phyloP scores from a whole-genome alignment of 2,113 vertebrate genomes.

The Mandrillus leucophaeus region DNA sequence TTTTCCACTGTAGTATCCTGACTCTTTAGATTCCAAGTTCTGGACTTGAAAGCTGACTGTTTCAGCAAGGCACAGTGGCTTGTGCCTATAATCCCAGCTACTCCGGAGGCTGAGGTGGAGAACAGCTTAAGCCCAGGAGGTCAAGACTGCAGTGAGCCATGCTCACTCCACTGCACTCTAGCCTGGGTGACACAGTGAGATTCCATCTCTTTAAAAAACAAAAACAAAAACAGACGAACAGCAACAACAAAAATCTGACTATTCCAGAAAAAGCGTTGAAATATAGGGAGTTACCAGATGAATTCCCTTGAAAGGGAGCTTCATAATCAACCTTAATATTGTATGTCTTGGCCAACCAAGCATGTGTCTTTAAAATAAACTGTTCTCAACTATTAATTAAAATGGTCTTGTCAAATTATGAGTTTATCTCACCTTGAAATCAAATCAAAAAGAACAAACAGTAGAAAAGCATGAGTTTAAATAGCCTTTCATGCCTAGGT shows the following conservation, averaged over 20 bases:
- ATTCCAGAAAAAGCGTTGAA: not conserved
- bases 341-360: not conserved
- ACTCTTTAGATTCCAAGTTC: not conserved
- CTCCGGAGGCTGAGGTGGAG: no score
- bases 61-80: not conserved
- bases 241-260: not conserved
- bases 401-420: not conserved
- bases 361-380: not conserved
- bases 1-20: not conserved
- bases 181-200: no score
- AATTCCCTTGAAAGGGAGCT: not conserved
- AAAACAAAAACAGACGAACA: not conserved
- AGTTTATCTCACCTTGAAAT: conserved; percentile 12
- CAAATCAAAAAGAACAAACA: conserved; percentile 11
- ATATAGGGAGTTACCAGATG: not conserved
- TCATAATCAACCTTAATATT: conserved; percentile 9
- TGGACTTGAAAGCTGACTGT: not conserved
- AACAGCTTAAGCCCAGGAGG: no score
- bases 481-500: not conserved
- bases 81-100: no score
- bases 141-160: no score
- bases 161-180: no score
- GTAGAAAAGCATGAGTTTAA: not conserved
- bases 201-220: no score
- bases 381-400: not conserved